These are phyloP conservation scores for Phalacrocorax pelagicus DNA, from an alignment of 2,113 vertebrate genomes.

Conservation along the genomic window DNA sequence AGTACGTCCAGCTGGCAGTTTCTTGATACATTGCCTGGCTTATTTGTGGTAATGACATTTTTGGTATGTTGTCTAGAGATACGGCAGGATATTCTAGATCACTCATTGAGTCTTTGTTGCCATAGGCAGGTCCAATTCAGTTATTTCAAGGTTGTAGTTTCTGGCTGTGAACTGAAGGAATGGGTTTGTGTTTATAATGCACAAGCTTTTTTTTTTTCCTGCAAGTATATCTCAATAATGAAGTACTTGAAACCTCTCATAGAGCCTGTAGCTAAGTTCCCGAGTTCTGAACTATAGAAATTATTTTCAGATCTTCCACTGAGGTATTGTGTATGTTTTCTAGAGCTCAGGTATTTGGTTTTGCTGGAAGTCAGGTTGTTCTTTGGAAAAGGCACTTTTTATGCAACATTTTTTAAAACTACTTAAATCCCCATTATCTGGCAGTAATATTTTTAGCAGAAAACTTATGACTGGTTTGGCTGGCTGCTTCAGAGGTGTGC, in stretches of 20 bases:
- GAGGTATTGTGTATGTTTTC: neutral
- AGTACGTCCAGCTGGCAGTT: neutral
- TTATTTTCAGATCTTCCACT: neutral
- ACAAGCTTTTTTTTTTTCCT: neutral
- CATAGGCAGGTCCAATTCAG: neutral
- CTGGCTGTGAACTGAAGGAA: neutral
- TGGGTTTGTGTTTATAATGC: neutral
- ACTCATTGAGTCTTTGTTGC: neutral
- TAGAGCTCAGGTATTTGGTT: neutral
- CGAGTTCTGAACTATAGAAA: neutral
- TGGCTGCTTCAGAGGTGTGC: neutral
- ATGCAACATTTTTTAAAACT: rapidly evolving
- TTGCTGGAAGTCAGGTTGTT: neutral
- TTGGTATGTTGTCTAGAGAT: neutral
- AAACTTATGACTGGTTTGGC: neutral
- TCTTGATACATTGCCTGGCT: neutral
- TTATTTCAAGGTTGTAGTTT: neutral
- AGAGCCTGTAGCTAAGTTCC: neutral
- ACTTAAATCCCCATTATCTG: neutral
- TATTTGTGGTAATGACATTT: neutral
- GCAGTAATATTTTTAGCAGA: neutral
- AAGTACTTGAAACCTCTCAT: neutral
- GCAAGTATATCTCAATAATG: neutral
- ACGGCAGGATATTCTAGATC: neutral
- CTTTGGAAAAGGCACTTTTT: neutral